phyloP scores from a whole-genome alignment of 2,888 invertebrate species.

The Drosophila infuscata region DNA sequence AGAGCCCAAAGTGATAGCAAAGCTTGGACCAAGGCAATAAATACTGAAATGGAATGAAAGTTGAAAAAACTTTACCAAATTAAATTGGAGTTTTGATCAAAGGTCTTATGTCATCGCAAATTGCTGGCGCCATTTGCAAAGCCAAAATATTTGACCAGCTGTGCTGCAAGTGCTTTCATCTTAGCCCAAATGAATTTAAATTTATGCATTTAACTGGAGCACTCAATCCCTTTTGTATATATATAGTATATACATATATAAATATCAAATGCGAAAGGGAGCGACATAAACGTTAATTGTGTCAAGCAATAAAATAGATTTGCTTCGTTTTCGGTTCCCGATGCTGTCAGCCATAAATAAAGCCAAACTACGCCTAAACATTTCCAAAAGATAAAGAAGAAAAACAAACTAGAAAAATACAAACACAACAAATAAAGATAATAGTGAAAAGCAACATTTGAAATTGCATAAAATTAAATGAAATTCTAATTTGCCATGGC shows the following conservation, averaged over 20 bases:
- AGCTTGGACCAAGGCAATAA: constrained; percentile 15
- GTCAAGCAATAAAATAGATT: constrained; percentile 69
- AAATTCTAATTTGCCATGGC: constrained; percentile 72
- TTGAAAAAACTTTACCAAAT: background rate
- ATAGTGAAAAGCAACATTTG: constrained; percentile 49
- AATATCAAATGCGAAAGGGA: background rate
- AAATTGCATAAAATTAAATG: constrained; percentile 77
- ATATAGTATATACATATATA: too few species aligned
- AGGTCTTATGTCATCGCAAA: constrained; percentile 29
- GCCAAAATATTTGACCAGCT: constrained; percentile 59
- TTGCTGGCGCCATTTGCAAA: constrained; percentile 51
- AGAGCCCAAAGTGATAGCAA: constrained; percentile 22
- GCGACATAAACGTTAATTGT: constrained; percentile 45
- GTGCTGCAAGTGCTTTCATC: constrained; percentile 42
- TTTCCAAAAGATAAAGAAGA: constrained; percentile 55
- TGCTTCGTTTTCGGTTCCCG: constrained; percentile 34
- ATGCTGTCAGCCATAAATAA: constrained; percentile 71
- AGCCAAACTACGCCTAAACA: constrained; percentile 61
- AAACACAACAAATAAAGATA: constrained; percentile 25
- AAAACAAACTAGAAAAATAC: constrained; percentile 15
- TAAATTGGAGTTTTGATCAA: background rate
- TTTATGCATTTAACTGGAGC: constrained; percentile 60
- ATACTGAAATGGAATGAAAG: constrained; percentile 13
- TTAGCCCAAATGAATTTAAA: constrained; percentile 57
- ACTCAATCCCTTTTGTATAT: constrained; percentile 6